Percentiles rank a stretch among this genome's conserved stretches.
phyloP scores from a whole-genome alignment of 2,888 invertebrate species.

The Apotomis capreana region DNA sequence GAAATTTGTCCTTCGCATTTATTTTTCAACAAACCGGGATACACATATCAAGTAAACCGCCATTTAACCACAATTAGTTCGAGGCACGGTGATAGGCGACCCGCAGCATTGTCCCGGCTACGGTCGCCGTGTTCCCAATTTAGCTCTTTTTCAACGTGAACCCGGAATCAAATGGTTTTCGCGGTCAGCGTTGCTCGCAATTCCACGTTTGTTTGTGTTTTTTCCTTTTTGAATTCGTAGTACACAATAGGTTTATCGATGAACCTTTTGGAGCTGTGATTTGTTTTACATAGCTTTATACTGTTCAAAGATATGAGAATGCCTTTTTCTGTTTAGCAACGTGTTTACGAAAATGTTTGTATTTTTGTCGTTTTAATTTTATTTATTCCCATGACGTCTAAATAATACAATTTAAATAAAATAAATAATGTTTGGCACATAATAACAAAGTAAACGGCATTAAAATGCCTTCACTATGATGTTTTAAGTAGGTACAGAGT shows the following conservation, averaged over 20 bases:
- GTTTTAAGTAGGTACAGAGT: no score
- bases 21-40: slow-evolving; percentile 1
- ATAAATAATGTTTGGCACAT: no score
- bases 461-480: no score
- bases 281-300: slow-evolving; percentile 33
- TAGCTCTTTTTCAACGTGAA: slow-evolving; percentile 17
- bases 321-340: not conserved
- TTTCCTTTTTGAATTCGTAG: slow-evolving; percentile 25
- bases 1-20: not conserved
- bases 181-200: slow-evolving; percentile 25
- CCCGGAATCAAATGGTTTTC: slow-evolving; percentile 18
- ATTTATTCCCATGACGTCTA: not conserved
- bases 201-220: slow-evolving; percentile 27
- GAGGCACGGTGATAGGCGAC: slow-evolving; percentile 5
- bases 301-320: not conserved
- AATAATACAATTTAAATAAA: no score
- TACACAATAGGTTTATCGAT: slow-evolving; percentile 27
- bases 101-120: slow-evolving; percentile 6
- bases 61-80: slow-evolving; percentile 25
- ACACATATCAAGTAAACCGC: slow-evolving; percentile 11
- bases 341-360: not conserved
- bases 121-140: slow-evolving; percentile 5
- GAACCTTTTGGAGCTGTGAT: slow-evolving; percentile 24
- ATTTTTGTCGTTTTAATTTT: not conserved
- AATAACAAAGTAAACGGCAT: no score